A percentile compares a stretch with the other conserved stretches of the same genome.
These are phyloP conservation scores for Aldabrachelys gigantea DNA, from an alignment of 2,113 vertebrate species.

Conservation along the genomic window DNA sequence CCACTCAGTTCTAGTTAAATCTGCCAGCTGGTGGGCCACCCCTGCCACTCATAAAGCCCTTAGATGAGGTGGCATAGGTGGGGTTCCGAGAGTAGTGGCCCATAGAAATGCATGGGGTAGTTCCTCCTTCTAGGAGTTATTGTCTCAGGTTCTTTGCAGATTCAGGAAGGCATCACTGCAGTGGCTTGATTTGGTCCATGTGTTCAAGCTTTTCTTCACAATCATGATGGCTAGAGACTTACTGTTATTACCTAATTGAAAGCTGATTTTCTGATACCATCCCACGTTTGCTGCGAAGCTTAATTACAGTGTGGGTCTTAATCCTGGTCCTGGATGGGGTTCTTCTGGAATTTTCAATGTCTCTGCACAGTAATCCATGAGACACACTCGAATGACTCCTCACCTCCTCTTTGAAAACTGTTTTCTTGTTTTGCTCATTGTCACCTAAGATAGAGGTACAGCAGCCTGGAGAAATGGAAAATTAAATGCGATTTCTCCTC, in stretches of 20 bases:
- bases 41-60: not conserved
- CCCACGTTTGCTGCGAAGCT: not conserved
- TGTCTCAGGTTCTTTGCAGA: not conserved
- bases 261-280: not conserved
- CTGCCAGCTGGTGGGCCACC: not conserved
- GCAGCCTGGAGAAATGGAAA: not conserved
- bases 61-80: not conserved
- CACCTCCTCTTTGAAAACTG: not conserved
- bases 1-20: too few relatives aligned
- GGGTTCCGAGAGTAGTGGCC: not conserved
- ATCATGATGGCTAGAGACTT: not conserved
- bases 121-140: not conserved
- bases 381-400: not conserved
- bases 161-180: not conserved
- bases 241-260: not conserved
- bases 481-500: not conserved
- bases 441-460: not conserved
- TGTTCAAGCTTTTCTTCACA: not conserved
- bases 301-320: not conserved
- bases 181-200: not conserved
- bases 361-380: fast-evolving
- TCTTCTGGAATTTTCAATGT: not conserved
- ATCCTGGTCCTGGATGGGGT: not conserved
- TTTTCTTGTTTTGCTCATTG: not conserved
- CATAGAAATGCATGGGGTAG: not conserved